Evolutionary conservation across 2,113 vertebrate species (phyloP).

Genomic region (Petromus typicus): DNA sequence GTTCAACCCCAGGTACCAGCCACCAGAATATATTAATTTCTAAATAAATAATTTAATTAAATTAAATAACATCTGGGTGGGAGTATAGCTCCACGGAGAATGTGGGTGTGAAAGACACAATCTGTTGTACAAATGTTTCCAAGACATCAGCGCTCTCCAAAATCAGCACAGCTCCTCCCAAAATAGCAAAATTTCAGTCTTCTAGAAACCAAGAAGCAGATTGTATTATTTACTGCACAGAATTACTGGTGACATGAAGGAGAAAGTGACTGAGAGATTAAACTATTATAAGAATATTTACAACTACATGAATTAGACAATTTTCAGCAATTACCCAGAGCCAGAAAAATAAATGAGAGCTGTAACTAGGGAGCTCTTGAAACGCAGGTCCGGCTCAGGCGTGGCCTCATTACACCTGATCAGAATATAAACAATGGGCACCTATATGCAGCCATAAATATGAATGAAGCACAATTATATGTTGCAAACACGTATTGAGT

Average conservation of each 20-base stretch:
- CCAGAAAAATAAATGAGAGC: background rate
- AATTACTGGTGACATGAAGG: background rate
- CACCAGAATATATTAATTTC: background rate
- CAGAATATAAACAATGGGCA: background rate
- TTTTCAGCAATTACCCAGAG: background rate
- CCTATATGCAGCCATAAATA: background rate
- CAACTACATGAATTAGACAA: background rate
- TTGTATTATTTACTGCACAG: background rate
- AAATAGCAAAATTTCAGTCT: background rate
- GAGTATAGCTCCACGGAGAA: background rate
- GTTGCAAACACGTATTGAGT: background rate
- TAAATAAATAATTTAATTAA: background rate
- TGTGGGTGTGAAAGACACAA: background rate
- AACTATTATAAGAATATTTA: background rate
- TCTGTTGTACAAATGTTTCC: background rate
- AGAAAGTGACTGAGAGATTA: background rate
- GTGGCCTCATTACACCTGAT: background rate
- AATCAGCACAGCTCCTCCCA: background rate
- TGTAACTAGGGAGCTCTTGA: background rate
- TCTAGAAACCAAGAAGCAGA: background rate
- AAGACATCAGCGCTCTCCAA: background rate
- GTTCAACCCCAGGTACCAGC: background rate
- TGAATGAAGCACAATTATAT: background rate
- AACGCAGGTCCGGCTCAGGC: background rate
- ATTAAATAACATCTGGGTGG: background rate